Evolutionary conservation across 2,888 invertebrate species (phyloP), one percentile per base, ranked within the genome.

Genomic region (Leptinotarsa rubiginosa): DNA sequence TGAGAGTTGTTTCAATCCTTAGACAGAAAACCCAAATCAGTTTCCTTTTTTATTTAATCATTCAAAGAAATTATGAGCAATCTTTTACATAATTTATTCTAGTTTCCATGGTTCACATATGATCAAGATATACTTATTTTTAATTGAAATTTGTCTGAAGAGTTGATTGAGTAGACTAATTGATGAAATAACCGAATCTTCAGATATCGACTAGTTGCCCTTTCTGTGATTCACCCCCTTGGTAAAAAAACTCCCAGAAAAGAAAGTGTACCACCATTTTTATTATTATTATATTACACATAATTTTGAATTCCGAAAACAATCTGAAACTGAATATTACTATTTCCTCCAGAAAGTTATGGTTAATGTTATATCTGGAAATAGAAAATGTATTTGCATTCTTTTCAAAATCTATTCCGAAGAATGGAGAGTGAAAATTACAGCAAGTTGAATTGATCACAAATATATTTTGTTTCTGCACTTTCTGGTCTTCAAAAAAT

Each of bases 251-350:
- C 64, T 20, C 25, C 65, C 69, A 73, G 69, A 71, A 75, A 76
- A 76, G 71, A 75, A 76, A 76, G 71, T 76, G 74, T 73, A 76
- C 64, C 64, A 54, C 69, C 62, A 70, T 75, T 69, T 76, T 74
- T 71, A n/a, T n/a, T n/a, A n/a, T n/a, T n/a, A n/a, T n/a, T n/a
- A 75, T 73, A 75, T 70, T 50, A 59, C 69, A 69, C 73, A 65
- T 73, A 73, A 75, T 76, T 75, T 69, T 65, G 66, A 73, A 78
- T 78, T 78, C 75, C 62, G 75, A 76, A 73, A 74, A 77, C 73
- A 78, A 77, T 78, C 72, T 77, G 72, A 72, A 66, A 68, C 67
- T 71, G 68, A 78, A 74, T 70, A 74, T 75, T 74, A 74, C 70
- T 72, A 72, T 70, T 62, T 68, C 70, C 70, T 70, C 65, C 54